Percentiles rank a stretch among this genome's conserved stretches.
These are phyloP conservation scores for Drosophila neonasuta DNA, from an alignment of 2,888 invertebrate genomes.

Conservation along the genomic window DNA sequence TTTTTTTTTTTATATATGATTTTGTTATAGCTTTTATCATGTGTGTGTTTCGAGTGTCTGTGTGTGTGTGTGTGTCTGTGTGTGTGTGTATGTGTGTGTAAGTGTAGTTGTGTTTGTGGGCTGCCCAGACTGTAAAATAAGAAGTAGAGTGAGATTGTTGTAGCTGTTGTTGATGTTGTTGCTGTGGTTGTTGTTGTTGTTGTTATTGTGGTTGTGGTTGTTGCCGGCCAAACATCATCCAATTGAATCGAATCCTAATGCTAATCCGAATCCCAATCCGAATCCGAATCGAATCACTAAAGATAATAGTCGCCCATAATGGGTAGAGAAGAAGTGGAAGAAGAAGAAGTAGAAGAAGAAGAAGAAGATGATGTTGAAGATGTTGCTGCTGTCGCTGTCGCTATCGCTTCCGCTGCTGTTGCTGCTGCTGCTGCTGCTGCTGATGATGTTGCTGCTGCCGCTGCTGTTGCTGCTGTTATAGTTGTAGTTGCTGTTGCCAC, in stretches of 20 bases:
- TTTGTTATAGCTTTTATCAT: slow-evolving; percentile 3
- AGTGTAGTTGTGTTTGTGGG: slow-evolving; percentile 15
- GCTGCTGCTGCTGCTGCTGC: slow-evolving; percentile 14
- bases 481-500: slow-evolving; percentile 22
- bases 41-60: slow-evolving; percentile 18
- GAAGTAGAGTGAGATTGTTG: slow-evolving; percentile 40
- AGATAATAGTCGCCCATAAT: slow-evolving; percentile 71
- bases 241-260: slow-evolving; percentile 50
- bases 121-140: slow-evolving; percentile 50
- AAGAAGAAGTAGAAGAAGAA: slow-evolving; percentile 33
- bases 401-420: slow-evolving; percentile 39
- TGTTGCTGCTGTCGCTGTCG: slow-evolving; percentile 42
- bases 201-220: slow-evolving; percentile 35
- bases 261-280: slow-evolving; percentile 48
- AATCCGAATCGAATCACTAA: slow-evolving; percentile 55
- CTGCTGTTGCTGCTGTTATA: slow-evolving; percentile 3
- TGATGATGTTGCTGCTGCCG: slow-evolving; percentile 32
- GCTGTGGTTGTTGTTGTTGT: slow-evolving; percentile 33
- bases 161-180: slow-evolving; percentile 27
- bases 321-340: slow-evolving; percentile 49
- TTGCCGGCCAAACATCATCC: slow-evolving; percentile 55
- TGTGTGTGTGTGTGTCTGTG: slow-evolving; percentile 15
- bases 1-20: slow-evolving; percentile 5
- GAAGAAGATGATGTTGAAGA: slow-evolving; percentile 31
- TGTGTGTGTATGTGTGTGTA: slow-evolving; percentile 10